Base-by-base conservation (phyloP, 2,113 vertebrate genomes). In the Sardina pilchardus region DNA sequence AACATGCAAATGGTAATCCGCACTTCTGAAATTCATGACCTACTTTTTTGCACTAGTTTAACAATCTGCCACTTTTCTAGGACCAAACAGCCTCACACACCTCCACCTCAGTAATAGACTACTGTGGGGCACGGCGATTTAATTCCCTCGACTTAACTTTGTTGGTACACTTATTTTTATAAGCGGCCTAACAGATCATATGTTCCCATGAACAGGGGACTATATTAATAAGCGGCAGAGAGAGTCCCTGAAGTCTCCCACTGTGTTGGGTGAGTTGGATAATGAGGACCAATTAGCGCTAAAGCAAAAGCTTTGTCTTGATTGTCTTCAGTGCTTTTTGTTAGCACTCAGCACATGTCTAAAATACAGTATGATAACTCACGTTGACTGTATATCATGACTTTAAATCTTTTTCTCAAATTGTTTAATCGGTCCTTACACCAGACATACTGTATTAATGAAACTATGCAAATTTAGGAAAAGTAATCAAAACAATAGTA, bases 1-100 rank as follows among this genome's bases (percentile, higher is more conserved):
- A 90, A 86, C 86, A 53, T 88, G 90, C 85, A 91, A 93, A 94
- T 91, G 88, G 89, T 93, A 94, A 94, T 95, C 89, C 91, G 87
- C 89, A 91, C 89, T 91, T 93, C 90, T 93, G 85, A 91, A 92
- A 94, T 92, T 88, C 90, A 90, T 93, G 93, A 91, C 93, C 94
- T 93, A 94, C 89, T 94, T 95, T 85, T 91, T 90, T 93, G 91
- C 88, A 92, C 92, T 88, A 92, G 89, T 92, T 93, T 92, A 88
- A 86, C 86, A 88, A 88, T 87, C 82, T 34, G 84, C 16, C 67
- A 85, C 56, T 86, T 88, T 88, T 89, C 83, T 86, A 85, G 84
- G 82, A 83, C 86, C 59, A 26, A 81, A 81, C 59, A 85, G 83
- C 81, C 81, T 89, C 83, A 39, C 89, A 88, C 91, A 19, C 30